Conservation (phyloP, 2,888 invertebrate genomes). For the Crematogaster levior region DNA sequence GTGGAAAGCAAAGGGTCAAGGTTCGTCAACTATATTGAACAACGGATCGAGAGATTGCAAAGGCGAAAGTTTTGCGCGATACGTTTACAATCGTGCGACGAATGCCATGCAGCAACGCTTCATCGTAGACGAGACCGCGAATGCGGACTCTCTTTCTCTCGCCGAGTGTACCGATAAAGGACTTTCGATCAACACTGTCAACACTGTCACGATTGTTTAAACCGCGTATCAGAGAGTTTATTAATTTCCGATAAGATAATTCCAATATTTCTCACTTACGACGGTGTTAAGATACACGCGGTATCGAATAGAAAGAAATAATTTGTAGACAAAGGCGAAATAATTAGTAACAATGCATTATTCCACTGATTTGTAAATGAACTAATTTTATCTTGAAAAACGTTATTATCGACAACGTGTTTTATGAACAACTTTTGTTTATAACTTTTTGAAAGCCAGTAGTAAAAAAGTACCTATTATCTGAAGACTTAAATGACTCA, state of each 20-base stretch:
- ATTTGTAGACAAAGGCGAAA: neutral
- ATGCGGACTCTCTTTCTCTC: slow-evolving; percentile 28
- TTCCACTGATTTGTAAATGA: neutral
- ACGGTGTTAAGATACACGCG: neutral
- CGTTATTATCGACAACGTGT: neutral
- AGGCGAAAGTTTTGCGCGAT: slow-evolving; percentile 58
- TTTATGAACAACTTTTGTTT: too few relatives aligned
- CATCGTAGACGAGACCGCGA: slow-evolving; percentile 18
- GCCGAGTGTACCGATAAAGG: slow-evolving; percentile 30
- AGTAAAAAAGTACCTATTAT: neutral
- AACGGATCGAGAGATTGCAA: slow-evolving; percentile 47
- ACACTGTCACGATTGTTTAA: slow-evolving; percentile 11
- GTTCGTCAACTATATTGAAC: slow-evolving; percentile 41
- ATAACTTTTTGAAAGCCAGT: neutral
- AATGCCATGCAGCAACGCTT: slow-evolving; percentile 29
- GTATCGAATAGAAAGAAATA: neutral
- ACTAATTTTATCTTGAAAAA: neutral
- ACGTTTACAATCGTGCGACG: slow-evolving; percentile 47
- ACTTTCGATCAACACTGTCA: slow-evolving; percentile 34
- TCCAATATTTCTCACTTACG: slow-evolving; percentile 14
- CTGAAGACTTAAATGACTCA: neutral
- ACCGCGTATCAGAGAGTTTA: neutral
- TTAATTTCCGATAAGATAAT: slow-evolving; percentile 19
- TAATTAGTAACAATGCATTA: slow-evolving; percentile 1
- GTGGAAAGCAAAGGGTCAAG: slow-evolving; percentile 43